Conservation (phyloP, 2,888 invertebrate genomes). For the Girardia tigrina region DNA sequence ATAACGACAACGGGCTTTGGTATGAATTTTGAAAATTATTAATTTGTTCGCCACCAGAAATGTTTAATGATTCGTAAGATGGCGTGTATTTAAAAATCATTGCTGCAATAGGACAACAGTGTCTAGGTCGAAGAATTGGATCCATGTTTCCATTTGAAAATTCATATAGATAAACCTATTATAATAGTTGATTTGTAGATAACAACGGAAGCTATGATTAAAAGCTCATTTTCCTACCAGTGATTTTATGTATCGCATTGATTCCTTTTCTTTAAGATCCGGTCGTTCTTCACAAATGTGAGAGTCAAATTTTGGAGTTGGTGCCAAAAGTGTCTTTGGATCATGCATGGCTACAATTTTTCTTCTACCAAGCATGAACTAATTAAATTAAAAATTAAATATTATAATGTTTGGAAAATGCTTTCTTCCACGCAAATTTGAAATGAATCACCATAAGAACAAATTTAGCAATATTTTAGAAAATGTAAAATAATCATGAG, state of each 20-base stretch:
- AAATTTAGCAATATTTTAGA: no score
- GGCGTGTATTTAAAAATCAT: constrained; percentile 14
- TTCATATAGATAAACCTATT: constrained; percentile 33
- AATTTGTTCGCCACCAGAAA: background rate
- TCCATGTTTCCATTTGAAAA: constrained; percentile 33
- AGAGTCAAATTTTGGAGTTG: constrained; percentile 29
- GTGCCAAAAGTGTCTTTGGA: constrained; percentile 7
- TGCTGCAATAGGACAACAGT: constrained; percentile 34
- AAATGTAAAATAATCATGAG: no score
- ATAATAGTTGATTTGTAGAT: background rate
- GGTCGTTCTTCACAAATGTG: constrained; percentile 30
- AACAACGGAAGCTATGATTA: background rate
- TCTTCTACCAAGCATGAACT: constrained; percentile 24
- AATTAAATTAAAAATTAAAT: background rate
- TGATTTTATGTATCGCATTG: constrained; percentile 29
- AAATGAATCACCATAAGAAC: no score
- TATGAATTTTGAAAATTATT: background rate
- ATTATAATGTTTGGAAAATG: no score
- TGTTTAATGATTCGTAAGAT: background rate
- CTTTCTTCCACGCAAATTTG: no score
- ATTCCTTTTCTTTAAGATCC: background rate
- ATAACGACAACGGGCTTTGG: background rate
- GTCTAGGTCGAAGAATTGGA: constrained; percentile 28
- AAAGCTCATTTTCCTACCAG: constrained; percentile 23
- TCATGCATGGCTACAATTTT: constrained; percentile 15